Evolutionary conservation across 2,888 invertebrate genomes (phyloP).

Genomic region (Sphinx pinastri): DNA sequence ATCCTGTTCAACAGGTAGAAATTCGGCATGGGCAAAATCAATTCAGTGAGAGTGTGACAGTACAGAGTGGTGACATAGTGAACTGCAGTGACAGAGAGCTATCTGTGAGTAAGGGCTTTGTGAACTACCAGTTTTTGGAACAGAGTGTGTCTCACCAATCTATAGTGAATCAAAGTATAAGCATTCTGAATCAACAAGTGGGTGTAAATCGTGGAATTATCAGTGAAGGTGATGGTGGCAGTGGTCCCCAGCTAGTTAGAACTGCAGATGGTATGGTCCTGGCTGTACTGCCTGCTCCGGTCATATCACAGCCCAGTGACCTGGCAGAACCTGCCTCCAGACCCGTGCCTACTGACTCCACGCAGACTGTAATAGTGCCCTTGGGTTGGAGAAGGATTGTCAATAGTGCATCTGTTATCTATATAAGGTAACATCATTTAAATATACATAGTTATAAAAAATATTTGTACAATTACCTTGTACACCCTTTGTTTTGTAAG

Average conservation of each 20-base stretch:
- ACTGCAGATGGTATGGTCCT: constrained; percentile 78
- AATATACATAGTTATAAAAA: no score
- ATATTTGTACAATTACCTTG: no score
- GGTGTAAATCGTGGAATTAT: constrained; percentile 70
- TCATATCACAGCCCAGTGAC: constrained; percentile 56
- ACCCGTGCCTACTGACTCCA: constrained; percentile 68
- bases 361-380: constrained; percentile 76
- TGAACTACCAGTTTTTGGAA: constrained; percentile 82
- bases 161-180: constrained; percentile 81
- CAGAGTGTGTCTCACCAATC: constrained; percentile 81
- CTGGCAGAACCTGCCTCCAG: constrained; percentile 60
- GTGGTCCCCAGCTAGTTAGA: constrained; percentile 69
- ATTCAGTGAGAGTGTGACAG: constrained; percentile 66
- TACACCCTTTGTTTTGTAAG: no score
- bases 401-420: constrained; percentile 71
- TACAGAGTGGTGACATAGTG: constrained; percentile 64
- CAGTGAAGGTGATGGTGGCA: constrained; percentile 66
- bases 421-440: constrained; percentile 63
- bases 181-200: constrained; percentile 80
- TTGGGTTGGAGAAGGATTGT: constrained; percentile 80
- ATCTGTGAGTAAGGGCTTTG: constrained; percentile 69
- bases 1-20: constrained; percentile 61
- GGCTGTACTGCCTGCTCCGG: constrained; percentile 70
- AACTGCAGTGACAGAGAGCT: constrained; percentile 70
- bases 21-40: constrained; percentile 64